Conservation (phyloP, 2,888 invertebrate species). For the Falcaria lacertinaria region DNA sequence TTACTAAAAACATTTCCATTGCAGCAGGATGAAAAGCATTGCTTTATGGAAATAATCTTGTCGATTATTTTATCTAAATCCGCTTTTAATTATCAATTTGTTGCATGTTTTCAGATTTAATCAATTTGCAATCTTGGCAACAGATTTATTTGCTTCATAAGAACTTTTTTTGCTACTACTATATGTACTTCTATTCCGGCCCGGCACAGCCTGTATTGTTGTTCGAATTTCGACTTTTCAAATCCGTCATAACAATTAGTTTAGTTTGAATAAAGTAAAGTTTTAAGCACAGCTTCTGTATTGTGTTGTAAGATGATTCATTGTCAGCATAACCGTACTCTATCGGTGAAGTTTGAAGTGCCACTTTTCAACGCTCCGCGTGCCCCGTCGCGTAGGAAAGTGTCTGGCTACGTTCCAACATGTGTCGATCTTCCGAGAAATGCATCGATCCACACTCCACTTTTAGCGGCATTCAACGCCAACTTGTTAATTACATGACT, state of each 20-base stretch:
- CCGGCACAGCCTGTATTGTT: too few relatives aligned
- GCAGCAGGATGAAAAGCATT: too few relatives aligned
- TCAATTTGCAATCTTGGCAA: too few relatives aligned
- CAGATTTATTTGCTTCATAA: too few relatives aligned
- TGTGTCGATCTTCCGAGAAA: constrained; percentile 59
- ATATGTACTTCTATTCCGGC: too few relatives aligned
- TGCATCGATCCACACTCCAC: constrained; percentile 47
- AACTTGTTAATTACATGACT: constrained; percentile 48
- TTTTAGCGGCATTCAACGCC: constrained; percentile 32
- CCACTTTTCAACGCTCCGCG: constrained; percentile 38
- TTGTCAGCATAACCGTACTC: constrained; percentile 25
- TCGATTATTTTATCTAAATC: constrained; percentile 16
- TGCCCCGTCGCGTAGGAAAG: constrained; percentile 36
- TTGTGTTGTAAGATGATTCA: constrained; percentile 22
- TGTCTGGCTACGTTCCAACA: constrained; percentile 61
- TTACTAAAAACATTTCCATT: too few relatives aligned
- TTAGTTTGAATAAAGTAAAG: background rate
- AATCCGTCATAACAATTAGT: too few relatives aligned
- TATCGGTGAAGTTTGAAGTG: constrained; percentile 40
- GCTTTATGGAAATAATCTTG: too few relatives aligned
- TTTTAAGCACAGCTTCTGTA: constrained; percentile 12
- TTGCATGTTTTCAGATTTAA: constrained; percentile 10
- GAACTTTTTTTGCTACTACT: too few relatives aligned
- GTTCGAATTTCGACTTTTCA: too few relatives aligned
- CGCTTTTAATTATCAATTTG: constrained; percentile 15